phyloP scores from a whole-genome alignment of 2,888 invertebrate species.

The Eurytoma adleriae region DNA sequence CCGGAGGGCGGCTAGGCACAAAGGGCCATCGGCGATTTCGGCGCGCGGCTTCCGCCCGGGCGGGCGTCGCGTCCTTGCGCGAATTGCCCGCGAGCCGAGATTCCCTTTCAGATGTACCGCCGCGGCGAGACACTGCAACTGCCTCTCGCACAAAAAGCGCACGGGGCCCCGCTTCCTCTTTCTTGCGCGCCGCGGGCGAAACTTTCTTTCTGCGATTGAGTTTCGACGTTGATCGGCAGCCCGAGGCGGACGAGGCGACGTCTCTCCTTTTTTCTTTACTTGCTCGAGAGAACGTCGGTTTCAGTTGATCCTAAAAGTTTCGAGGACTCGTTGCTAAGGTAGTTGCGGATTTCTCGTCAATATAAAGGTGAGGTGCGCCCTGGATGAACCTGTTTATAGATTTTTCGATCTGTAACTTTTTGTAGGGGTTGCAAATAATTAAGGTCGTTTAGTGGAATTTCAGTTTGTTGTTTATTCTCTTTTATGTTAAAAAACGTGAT shows the following conservation, averaged over 20 bases:
- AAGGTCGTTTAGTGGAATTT: too few relatives aligned
- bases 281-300: neutral
- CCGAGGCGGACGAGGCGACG: neutral
- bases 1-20: slow-evolving; percentile 24
- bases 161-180: too few relatives aligned
- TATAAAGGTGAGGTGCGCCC: too few relatives aligned
- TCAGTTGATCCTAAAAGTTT: neutral
- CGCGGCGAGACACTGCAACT: slow-evolving; percentile 37
- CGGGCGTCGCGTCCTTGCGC: neutral
- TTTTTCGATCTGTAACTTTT: too few relatives aligned
- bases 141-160: slow-evolving; percentile 4
- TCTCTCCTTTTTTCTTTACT: neutral
- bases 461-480: too few relatives aligned
- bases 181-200: neutral
- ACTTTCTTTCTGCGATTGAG: neutral
- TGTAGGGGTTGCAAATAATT: too few relatives aligned
- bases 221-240: neutral
- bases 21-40: slow-evolving; percentile 29
- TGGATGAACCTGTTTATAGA: too few relatives aligned
- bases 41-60: slow-evolving; percentile 19
- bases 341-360: too few relatives aligned
- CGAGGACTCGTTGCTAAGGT: too few relatives aligned
- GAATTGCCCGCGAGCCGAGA: slow-evolving; percentile 22
- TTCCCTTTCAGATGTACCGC: slow-evolving; percentile 51
- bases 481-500: too few relatives aligned